phyloP scores from a whole-genome alignment of 2,797 vertebrate genomes.

The Sebastes oblongus region DNA sequence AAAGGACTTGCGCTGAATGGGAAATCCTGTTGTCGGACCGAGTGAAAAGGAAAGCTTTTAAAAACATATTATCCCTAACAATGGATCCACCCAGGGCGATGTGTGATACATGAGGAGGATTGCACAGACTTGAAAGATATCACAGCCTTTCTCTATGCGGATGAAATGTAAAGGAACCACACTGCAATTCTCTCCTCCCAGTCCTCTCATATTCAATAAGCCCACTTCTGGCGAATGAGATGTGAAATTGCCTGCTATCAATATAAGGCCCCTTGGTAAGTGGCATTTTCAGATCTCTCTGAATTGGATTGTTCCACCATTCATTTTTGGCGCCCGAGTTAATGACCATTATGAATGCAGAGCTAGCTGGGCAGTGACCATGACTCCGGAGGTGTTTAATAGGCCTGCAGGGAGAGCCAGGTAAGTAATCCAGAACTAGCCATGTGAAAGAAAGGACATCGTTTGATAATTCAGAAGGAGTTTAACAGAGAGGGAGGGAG shows the following conservation, averaged over 20 bases:
- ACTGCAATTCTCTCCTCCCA: slow-evolving; percentile 58
- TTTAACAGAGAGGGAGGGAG: slow-evolving; percentile 24
- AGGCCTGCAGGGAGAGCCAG: slow-evolving; percentile 58
- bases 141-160: slow-evolving; percentile 34
- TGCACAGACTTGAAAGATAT: slow-evolving; percentile 52
- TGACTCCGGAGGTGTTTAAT: slow-evolving; percentile 68
- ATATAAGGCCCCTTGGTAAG: slow-evolving; percentile 65
- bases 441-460: slow-evolving; percentile 61
- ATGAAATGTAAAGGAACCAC: slow-evolving; percentile 69
- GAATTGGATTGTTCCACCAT: slow-evolving; percentile 79
- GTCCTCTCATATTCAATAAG: slow-evolving; percentile 77
- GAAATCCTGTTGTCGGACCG: slow-evolving; percentile 55
- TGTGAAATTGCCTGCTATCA: slow-evolving; percentile 79
- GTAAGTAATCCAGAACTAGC: slow-evolving; percentile 62
- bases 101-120: slow-evolving; percentile 51
- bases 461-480: slow-evolving; percentile 57
- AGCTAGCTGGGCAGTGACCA: slow-evolving; percentile 57
- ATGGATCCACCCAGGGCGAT: slow-evolving; percentile 58
- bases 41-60: slow-evolving; percentile 62
- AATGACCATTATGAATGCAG: slow-evolving; percentile 79
- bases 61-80: slow-evolving; percentile 72
- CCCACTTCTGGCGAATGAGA: slow-evolving; percentile 75
- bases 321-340: slow-evolving; percentile 66
- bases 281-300: slow-evolving; percentile 69
- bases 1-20: slow-evolving; percentile 55